These are phyloP conservation scores for Cheilosia grossa DNA, from an alignment of 2,888 invertebrate species.

Conservation along the genomic window DNA sequence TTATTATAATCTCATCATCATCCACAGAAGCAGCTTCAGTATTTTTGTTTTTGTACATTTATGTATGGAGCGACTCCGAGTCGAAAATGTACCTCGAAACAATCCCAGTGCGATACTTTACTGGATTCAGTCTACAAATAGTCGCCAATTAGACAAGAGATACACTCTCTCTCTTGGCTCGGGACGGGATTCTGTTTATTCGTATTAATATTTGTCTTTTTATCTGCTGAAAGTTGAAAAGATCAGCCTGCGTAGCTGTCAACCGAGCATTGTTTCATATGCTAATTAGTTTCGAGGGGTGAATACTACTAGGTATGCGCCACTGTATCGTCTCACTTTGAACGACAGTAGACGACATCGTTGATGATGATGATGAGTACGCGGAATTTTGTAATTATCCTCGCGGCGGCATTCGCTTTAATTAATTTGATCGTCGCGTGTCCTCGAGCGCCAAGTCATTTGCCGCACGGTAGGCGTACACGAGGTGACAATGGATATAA, in stretches of 20 bases:
- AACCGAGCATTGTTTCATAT: conserved; percentile 22
- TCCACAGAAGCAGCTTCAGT: conserved; percentile 43
- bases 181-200: conserved; percentile 24
- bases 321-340: conserved; percentile 54
- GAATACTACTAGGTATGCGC: conserved; percentile 48
- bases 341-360: conserved; percentile 3
- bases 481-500: conserved; percentile 94
- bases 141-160: conserved; percentile 70
- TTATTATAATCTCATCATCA: conserved; percentile 66
- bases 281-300: conserved; percentile 66
- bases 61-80: conserved; percentile 1
- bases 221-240: conserved; percentile 62
- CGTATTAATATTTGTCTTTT: conserved; percentile 12
- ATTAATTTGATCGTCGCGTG: conserved; percentile 80
- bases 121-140: conserved; percentile 64
- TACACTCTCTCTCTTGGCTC: conserved; percentile 34
- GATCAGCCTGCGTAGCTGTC: conserved; percentile 43
- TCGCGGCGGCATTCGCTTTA: conserved; percentile 77
- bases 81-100: conserved; percentile 52
- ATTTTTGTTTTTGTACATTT: conserved; percentile 19
- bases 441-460: conserved; percentile 81
- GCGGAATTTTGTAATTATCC: conserved; percentile 63
- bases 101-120: conserved; percentile 60
- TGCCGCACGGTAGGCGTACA: conserved; percentile 84
- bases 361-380: conserved; percentile 53